phyloP scores from a whole-genome alignment of 23 tunicate species.

The Oikopleura dioica region DNA sequence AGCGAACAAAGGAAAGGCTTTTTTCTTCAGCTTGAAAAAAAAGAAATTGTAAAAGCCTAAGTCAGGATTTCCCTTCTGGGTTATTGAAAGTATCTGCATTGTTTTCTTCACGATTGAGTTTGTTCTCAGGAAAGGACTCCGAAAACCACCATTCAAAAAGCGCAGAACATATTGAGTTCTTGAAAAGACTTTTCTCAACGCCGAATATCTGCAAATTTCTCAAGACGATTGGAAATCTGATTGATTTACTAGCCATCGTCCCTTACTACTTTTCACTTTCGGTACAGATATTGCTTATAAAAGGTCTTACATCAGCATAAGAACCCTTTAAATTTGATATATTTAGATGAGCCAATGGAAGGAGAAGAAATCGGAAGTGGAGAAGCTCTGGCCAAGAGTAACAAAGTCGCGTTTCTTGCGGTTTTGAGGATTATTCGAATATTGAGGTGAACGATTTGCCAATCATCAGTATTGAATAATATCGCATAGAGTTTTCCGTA shows the following conservation, averaged over 20 bases:
- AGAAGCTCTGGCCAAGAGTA: too few relatives aligned
- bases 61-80: background rate
- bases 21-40: background rate
- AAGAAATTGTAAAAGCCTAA: background rate
- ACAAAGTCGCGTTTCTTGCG: background rate
- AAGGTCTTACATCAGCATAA: too few relatives aligned
- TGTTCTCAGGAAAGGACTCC: too few relatives aligned
- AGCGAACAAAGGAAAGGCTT: background rate
- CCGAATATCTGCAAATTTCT: background rate
- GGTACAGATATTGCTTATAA: background rate
- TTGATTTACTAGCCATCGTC: background rate
- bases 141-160: too few relatives aligned
- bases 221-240: background rate
- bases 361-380: too few relatives aligned
- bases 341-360: too few relatives aligned
- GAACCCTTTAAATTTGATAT: too few relatives aligned
- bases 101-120: background rate
- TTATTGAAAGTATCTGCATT: background rate
- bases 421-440: background rate
- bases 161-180: too few relatives aligned
- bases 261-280: background rate
- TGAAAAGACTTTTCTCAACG: background rate
- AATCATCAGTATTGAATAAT: background rate
- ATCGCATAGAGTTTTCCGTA: conserved; percentile 1
- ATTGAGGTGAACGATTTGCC: background rate